Conservation (phyloP, 2,113 vertebrate genomes). For the Neodontobutis hainanensis region DNA sequence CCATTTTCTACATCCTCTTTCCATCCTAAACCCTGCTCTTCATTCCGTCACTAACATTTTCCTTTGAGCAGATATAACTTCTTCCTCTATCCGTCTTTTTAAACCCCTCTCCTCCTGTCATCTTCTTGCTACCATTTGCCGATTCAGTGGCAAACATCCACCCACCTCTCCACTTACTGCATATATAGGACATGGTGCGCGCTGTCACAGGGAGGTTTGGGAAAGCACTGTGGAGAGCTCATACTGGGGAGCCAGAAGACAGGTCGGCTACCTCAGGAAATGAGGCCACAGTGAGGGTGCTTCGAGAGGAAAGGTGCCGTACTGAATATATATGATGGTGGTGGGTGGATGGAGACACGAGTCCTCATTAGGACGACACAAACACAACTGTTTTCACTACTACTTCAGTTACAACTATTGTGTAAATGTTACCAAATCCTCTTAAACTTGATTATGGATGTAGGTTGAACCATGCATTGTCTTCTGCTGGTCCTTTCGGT, state of each 20-base stretch:
- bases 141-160: conserved; percentile 63
- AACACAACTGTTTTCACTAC: neutral
- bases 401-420: neutral
- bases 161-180: conserved; percentile 71
- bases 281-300: conserved; percentile 45
- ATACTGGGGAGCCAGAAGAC: conserved; percentile 41
- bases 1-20: conserved; percentile 51
- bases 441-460: no score
- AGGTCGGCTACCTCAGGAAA: conserved; percentile 33
- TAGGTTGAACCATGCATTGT: no score
- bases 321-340: neutral
- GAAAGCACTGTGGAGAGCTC: conserved; percentile 40
- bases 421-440: no score
- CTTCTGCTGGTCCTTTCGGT: no score
- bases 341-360: neutral
- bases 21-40: conserved; percentile 45
- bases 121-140: conserved; percentile 57
- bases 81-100: conserved; percentile 32
- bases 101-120: conserved; percentile 58
- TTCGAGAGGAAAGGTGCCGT: neutral
- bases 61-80: conserved; percentile 26
- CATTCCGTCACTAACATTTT: conserved; percentile 26
- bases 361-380: conserved; percentile 2
- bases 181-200: conserved; percentile 59
- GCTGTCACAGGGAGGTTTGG: conserved; percentile 56